Percentiles rank a stretch among this genome's conserved stretches.
phyloP scores from a whole-genome alignment of 2,888 invertebrate species.

The Sympetrum striolatum region DNA sequence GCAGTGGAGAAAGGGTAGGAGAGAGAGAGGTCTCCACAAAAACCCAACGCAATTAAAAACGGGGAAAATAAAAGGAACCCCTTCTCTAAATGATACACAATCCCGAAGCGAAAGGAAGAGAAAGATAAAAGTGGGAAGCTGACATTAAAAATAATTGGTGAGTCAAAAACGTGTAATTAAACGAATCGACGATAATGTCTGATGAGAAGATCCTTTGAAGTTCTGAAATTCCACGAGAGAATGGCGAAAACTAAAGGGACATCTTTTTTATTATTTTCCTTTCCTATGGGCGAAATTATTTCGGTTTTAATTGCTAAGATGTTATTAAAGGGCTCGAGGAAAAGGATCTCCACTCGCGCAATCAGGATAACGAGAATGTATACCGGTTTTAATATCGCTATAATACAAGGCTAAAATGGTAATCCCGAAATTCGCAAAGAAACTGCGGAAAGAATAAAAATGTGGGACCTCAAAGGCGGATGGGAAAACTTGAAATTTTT shows the following conservation, averaged over 20 bases:
- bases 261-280: background rate
- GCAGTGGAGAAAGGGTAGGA: background rate
- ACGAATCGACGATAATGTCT: constrained; percentile 38
- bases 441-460: too few species aligned
- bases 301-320: constrained; percentile 24
- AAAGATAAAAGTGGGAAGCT: constrained; percentile 6
- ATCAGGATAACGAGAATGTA: constrained; percentile 5
- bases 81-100: constrained; percentile 20
- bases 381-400: background rate
- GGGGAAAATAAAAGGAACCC: constrained; percentile 2
- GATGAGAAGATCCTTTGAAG: constrained; percentile 1
- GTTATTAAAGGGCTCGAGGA: background rate
- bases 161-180: constrained; percentile 44
- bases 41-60: constrained; percentile 22
- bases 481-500: too few species aligned
- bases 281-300: background rate
- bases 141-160: constrained; percentile 36
- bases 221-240: background rate
- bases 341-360: background rate
- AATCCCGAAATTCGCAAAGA: background rate
- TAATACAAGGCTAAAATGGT: background rate
- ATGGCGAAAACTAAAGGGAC: background rate
- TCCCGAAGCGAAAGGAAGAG: constrained; percentile 17
- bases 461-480: too few species aligned
- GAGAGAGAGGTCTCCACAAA: background rate